phyloP scores from a whole-genome alignment of 2,888 invertebrate species.

The Lathronympha strigana region DNA sequence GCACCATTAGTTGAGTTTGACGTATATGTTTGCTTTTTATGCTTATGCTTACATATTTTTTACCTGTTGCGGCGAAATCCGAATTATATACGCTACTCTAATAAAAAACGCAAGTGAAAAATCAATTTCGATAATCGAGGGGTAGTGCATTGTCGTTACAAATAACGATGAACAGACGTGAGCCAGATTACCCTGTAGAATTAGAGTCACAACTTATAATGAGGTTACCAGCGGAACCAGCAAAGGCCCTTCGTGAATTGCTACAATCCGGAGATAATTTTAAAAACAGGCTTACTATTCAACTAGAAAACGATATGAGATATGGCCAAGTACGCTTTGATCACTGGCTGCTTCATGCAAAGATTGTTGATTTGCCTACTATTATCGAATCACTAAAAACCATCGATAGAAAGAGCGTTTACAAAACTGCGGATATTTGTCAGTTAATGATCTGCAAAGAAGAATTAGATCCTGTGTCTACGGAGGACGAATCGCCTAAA shows the following conservation, averaged over 20 bases:
- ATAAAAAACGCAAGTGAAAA: not conserved
- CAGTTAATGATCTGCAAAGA: constrained; percentile 93
- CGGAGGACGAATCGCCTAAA: constrained; percentile 90
- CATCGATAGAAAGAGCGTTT: constrained; percentile 95
- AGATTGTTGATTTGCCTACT: constrained; percentile 94
- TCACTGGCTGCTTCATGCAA: constrained; percentile 91
- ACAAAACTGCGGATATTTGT: constrained; percentile 97
- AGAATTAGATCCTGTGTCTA: constrained; percentile 88
- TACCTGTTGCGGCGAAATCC: constrained; percentile 12
- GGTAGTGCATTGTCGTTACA: not conserved
- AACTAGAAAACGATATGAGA: constrained; percentile 92
- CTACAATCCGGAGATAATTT: constrained; percentile 88
- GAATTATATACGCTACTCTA: not conserved
- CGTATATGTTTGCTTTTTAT: constrained; percentile 1
- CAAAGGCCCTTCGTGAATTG: constrained; percentile 87
- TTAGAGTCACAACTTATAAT: constrained; percentile 91
- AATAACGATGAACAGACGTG: constrained; percentile 50
- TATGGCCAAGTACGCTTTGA: constrained; percentile 93
- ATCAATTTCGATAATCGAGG: not conserved
- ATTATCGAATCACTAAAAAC: constrained; percentile 95
- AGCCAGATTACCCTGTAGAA: constrained; percentile 80
- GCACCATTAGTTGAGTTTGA: not conserved
- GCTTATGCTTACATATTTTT: no score
- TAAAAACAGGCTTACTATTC: constrained; percentile 91
- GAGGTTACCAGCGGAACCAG: constrained; percentile 89